These are phyloP conservation scores for Anthopleura sola DNA, from an alignment of 64 coral and sea anemone genomes.

Conservation along the genomic window DNA sequence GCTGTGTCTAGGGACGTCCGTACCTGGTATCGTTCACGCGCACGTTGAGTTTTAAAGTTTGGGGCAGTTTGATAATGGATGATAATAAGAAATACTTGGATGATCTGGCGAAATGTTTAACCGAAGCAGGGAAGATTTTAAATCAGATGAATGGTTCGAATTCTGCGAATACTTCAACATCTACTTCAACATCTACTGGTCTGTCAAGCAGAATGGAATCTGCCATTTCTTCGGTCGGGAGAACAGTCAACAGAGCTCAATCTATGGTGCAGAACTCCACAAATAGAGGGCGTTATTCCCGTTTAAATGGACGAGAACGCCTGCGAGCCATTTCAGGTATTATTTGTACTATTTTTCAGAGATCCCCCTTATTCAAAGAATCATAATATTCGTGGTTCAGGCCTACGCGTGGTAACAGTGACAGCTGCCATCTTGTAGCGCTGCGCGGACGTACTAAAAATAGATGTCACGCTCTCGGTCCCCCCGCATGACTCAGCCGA, in stretches of 20 bases:
- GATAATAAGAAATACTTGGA: slow-evolving; percentile 12
- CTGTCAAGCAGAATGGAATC: slow-evolving; percentile 15
- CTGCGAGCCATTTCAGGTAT: slow-evolving; percentile 23
- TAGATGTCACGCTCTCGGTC: too few species aligned
- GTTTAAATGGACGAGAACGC: slow-evolving; percentile 30
- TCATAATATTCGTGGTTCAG: too few species aligned
- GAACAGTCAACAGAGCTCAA: slow-evolving; percentile 29
- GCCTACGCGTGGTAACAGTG: too few species aligned
- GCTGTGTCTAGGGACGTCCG: not conserved
- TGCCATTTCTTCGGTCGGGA: slow-evolving; percentile 6
- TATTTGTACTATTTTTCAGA: not conserved
- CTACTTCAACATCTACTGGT: slow-evolving; percentile 11
- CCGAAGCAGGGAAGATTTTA: slow-evolving; percentile 1
- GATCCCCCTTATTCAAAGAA: too few species aligned
- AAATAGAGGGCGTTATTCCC: slow-evolving; percentile 25
- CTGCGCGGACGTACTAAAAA: too few species aligned
- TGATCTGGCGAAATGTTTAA: slow-evolving; percentile 22
- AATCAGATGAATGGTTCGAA: slow-evolving; percentile 9
- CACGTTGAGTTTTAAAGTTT: not conserved
- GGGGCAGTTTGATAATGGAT: too few species aligned
- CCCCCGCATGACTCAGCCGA: too few species aligned
- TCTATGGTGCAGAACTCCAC: slow-evolving; percentile 36
- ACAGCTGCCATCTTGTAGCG: too few species aligned
- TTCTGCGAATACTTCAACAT: too few species aligned
- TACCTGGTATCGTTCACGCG: not conserved